Evolutionary conservation across 1,140 invertebrate genomes (phyloP), one percentile per base, ranked within the genome.

Genomic region (Thaumetopoea pityocampa): DNA sequence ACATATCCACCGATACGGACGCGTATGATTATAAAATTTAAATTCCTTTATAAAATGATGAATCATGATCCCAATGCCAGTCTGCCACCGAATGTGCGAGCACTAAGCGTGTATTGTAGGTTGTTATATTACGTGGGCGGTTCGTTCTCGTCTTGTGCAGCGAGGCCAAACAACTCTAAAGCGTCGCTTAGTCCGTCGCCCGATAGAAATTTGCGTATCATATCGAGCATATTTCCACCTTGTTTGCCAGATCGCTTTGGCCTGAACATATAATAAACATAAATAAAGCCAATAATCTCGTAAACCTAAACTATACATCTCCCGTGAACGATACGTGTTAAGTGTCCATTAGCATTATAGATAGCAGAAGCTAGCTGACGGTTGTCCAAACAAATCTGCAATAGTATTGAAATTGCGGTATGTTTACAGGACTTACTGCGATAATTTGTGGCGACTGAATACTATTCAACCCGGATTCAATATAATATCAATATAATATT

Each of bases 171-270:
- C 30, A 74, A 51, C 27, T 51, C 14, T 37, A 78, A 45, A 9
- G 68, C 67, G 55, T 70, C 72, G 36, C 67, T 61, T 23, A 79
- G 51, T 34, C 74, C 72, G 38, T 60, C 50, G 12, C 70, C 67
- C n/a, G 73, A 77, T 38, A 81, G 51, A 51, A 77, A 68, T 61
- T 71, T 77, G 49, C 72, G 70, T 42, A 81, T 54, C 63, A 78
- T 50, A 33, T 63, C 60, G 42, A 71, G 33, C 37, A 59, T 48
- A 55, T 41, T 40, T 23, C 36, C 57, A 42, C 40, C 57, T 65
- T 63, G 41, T 29, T 59, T 65, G 33, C 40, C 50, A 58, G 35
- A 50, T 51, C 42, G 46, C 37, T 67, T 59, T 47, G 50, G 57
- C 67, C 77, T 81, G 51, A 68, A 78, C 54, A 80, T 48, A 80